Evolutionary conservation across 1,140 invertebrate species (phyloP).

Genomic region (Spodoptera litura): DNA sequence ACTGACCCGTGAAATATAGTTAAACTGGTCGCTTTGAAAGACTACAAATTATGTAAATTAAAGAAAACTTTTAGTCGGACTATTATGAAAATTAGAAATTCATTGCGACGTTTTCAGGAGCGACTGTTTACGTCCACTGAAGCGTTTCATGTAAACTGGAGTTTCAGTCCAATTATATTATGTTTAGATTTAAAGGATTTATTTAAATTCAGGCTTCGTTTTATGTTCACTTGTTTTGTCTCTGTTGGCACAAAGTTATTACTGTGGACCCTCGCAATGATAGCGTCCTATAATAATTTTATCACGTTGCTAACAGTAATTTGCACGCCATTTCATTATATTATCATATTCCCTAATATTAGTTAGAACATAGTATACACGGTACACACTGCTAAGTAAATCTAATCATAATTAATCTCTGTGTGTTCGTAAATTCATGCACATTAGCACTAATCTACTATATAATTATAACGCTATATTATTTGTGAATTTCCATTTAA

Average conservation of each 20-base stretch:
- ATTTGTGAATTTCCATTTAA: no score
- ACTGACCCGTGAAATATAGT: constrained; percentile 35
- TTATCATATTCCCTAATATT: no score
- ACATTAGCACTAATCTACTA: no score
- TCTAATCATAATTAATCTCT: no score
- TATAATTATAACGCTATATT: no score
- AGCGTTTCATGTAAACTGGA: background rate
- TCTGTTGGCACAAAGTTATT: background rate
- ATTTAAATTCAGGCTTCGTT: background rate
- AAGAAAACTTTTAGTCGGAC: constrained; percentile 35
- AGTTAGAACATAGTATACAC: no score
- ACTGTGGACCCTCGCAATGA: background rate
- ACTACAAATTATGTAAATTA: constrained; percentile 46
- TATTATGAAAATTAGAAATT: constrained; percentile 40
- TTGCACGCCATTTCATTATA: no score
- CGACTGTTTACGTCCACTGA: background rate
- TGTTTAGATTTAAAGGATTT: background rate
- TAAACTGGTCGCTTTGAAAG: constrained; percentile 34
- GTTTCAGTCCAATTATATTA: constrained; percentile 9
- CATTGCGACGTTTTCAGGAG: background rate
- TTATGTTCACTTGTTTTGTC: background rate
- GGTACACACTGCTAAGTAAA: no score
- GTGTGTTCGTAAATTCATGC: no score
- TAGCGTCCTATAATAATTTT: background rate
- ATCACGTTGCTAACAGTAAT: no score